Percentiles rank a stretch among this genome's conserved stretches.
These are phyloP conservation scores for Schizopygopsis malacanthus DNA, from an alignment of 2,797 vertebrate genomes.

Conservation along the genomic window DNA sequence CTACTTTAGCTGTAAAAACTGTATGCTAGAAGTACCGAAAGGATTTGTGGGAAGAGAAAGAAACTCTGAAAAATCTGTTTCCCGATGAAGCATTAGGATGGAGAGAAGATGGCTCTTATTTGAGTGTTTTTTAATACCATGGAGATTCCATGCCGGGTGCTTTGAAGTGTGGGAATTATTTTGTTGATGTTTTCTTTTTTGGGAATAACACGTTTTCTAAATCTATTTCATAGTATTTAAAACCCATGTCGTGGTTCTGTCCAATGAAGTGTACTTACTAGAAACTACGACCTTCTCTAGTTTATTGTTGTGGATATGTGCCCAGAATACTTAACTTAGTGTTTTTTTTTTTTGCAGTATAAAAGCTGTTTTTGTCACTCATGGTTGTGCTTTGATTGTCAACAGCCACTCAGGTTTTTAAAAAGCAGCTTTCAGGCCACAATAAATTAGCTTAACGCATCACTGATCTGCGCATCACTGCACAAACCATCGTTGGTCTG, in stretches of 20 bases:
- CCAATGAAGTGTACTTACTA: slow-evolving; percentile 22
- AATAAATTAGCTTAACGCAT: slow-evolving; percentile 10
- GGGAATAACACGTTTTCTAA: slow-evolving; percentile 32
- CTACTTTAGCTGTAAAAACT: slow-evolving; percentile 32
- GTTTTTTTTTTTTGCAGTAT: background rate
- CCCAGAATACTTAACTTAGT: slow-evolving; percentile 55
- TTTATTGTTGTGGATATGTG: slow-evolving; percentile 15
- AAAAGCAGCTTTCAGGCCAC: slow-evolving; percentile 21
- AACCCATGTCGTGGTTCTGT: slow-evolving; percentile 39
- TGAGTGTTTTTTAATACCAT: slow-evolving; percentile 75
- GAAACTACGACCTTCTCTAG: background rate
- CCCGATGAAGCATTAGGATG: slow-evolving; percentile 69
- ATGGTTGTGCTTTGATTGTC: slow-evolving; percentile 25
- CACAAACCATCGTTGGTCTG: background rate
- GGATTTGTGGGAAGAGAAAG: slow-evolving; percentile 55
- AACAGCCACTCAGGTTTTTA: slow-evolving; percentile 3
- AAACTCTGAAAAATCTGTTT: slow-evolving; percentile 65
- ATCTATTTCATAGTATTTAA: slow-evolving; percentile 31
- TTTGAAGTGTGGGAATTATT: slow-evolving; percentile 78
- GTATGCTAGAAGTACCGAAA: background rate
- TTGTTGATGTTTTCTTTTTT: slow-evolving; percentile 44
- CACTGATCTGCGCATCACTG: slow-evolving; percentile 22
- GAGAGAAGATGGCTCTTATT: slow-evolving; percentile 68
- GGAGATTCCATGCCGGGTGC: slow-evolving; percentile 78
- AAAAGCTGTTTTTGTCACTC: background rate